These are phyloP conservation scores for Leptopilina drosophilae DNA, from an alignment of 2,888 invertebrate genomes.

Conservation along the genomic window DNA sequence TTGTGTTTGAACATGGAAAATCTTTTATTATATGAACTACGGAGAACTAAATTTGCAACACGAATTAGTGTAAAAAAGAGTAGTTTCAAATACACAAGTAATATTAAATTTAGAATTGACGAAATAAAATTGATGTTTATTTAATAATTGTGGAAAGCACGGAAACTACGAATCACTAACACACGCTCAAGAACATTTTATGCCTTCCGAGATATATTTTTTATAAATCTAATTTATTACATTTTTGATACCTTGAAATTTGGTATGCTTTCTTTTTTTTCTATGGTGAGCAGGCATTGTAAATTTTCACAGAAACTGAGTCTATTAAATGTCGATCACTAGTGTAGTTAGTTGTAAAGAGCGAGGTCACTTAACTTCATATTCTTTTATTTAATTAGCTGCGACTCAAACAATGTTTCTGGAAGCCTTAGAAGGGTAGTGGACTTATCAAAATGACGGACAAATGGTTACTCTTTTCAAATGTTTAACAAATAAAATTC, in stretches of 20 bases:
- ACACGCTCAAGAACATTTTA: too few relatives aligned
- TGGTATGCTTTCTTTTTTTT: slow-evolving; percentile 66
- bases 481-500: too few relatives aligned
- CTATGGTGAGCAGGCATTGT: slow-evolving; percentile 67
- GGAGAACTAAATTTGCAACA: too few relatives aligned
- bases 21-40: too few relatives aligned
- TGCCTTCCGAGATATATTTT: not conserved
- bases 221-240: slow-evolving; percentile 19
- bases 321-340: not conserved
- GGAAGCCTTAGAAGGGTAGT: slow-evolving; percentile 23
- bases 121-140: too few relatives aligned
- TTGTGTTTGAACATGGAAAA: too few relatives aligned
- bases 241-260: slow-evolving; percentile 62
- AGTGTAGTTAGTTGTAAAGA: not conserved
- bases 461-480: not conserved
- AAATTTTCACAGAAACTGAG: not conserved
- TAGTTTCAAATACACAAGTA: too few relatives aligned
- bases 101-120: too few relatives aligned
- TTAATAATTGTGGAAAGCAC: too few relatives aligned
- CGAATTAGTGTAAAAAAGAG: too few relatives aligned
- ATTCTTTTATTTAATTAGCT: slow-evolving; percentile 35
- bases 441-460: not conserved
- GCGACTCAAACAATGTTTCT: slow-evolving; percentile 6
- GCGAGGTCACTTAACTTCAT: not conserved
- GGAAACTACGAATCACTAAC: too few relatives aligned